Percentiles rank a stretch among this genome's conserved stretches.
Evolutionary conservation across 1,140 invertebrate genomes (phyloP).

Genomic region (Coenobita brevimanus): DNA sequence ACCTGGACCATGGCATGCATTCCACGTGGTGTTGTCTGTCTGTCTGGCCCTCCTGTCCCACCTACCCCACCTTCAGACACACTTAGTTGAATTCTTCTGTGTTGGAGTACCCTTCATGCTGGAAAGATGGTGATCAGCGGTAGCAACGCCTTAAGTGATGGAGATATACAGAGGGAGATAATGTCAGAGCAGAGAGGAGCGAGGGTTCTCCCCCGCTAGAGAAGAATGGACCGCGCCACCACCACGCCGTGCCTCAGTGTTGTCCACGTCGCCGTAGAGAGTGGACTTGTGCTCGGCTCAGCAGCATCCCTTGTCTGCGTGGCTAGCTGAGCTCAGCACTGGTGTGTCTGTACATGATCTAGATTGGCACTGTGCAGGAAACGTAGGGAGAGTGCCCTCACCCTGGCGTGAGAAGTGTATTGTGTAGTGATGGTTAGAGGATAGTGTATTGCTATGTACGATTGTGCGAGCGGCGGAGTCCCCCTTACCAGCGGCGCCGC

Average conservation of each 20-base stretch:
- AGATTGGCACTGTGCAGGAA: constrained; percentile 36
- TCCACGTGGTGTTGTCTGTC: constrained; percentile 49
- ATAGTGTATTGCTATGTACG: constrained; percentile 62
- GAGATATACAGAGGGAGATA: constrained; percentile 1
- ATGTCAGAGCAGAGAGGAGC: constrained; percentile 18
- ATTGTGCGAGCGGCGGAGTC: constrained; percentile 58
- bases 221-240: constrained; percentile 49
- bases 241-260: constrained; percentile 63
- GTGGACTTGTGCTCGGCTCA: constrained; percentile 56
- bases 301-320: constrained; percentile 61
- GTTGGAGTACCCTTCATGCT: not conserved
- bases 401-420: constrained; percentile 50
- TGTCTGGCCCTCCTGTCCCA: not conserved
- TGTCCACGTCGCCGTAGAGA: constrained; percentile 48
- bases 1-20: constrained; percentile 39
- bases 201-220: constrained; percentile 53
- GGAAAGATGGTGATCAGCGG: not conserved
- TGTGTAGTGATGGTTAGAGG: constrained; percentile 62
- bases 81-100: not conserved
- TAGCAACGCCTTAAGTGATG: not conserved
- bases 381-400: constrained; percentile 46
- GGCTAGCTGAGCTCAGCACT: constrained; percentile 59
- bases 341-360: constrained; percentile 48
- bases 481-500: constrained; percentile 38
- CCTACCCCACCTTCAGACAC: not conserved